These are phyloP conservation scores for Chrysoperla carnea DNA, from an alignment of 1,140 invertebrate genomes.

Conservation along the genomic window DNA sequence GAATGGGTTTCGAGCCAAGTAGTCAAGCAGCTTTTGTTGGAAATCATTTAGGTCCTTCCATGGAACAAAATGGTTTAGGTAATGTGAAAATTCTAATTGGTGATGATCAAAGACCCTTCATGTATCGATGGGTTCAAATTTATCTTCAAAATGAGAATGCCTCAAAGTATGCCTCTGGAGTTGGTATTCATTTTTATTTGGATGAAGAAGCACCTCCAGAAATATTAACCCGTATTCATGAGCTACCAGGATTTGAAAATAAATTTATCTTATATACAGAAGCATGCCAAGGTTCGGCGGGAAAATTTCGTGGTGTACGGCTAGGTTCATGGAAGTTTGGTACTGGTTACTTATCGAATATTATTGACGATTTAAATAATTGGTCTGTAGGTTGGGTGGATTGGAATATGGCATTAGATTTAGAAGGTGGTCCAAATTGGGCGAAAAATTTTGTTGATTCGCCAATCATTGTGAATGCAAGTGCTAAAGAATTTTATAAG, in stretches of 20 bases:
- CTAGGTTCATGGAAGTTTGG: conserved; percentile 58
- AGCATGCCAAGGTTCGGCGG: conserved; percentile 35
- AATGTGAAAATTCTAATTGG: conserved; percentile 44
- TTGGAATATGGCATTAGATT: conserved; percentile 50
- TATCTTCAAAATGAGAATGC: conserved; percentile 18
- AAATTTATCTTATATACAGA: conserved; percentile 53
- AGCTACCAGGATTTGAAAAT: conserved; percentile 29
- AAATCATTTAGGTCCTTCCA: conserved; percentile 45
- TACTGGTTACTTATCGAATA: conserved; percentile 42
- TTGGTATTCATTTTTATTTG: conserved; percentile 53
- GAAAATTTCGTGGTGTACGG: not conserved
- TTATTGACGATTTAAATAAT: conserved; percentile 40
- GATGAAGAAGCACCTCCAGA: conserved; percentile 28
- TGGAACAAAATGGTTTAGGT: conserved; percentile 34
- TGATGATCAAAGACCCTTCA: conserved; percentile 49
- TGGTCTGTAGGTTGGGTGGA: conserved; percentile 43
- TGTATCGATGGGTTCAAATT: conserved; percentile 36
- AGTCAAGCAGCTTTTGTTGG: conserved; percentile 43
- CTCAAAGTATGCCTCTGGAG: conserved; percentile 43
- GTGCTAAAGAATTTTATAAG: conserved; percentile 38
- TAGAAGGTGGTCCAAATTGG: conserved; percentile 46
- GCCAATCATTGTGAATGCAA: conserved; percentile 38
- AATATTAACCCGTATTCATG: conserved; percentile 29
- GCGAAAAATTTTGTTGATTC: conserved; percentile 41
- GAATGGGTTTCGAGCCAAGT: conserved; percentile 24